Percentiles rank a stretch among this genome's conserved stretches.
Conservation (phyloP, 1,140 invertebrate species). For the Sesamia nonagrioides region DNA sequence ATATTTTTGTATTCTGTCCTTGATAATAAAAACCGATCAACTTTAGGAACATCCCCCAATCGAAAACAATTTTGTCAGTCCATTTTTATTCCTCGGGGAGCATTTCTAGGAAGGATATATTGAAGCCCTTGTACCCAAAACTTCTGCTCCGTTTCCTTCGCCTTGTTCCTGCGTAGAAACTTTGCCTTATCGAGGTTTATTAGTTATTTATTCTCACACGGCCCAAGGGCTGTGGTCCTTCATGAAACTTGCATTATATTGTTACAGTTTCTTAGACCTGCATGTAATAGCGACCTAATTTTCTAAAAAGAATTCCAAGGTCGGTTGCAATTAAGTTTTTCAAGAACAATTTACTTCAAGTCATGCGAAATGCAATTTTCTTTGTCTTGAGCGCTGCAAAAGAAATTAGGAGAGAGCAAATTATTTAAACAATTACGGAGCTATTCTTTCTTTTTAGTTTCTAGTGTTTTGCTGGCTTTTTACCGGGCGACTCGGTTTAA, state of each 20-base stretch:
- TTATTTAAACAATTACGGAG: slow-evolving; percentile 35
- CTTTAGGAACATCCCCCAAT: neutral
- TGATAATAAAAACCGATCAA: neutral
- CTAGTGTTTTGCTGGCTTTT: neutral
- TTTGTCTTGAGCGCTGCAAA: slow-evolving; percentile 27
- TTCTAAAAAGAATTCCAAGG: slow-evolving; percentile 9
- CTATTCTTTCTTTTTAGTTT: slow-evolving; percentile 3
- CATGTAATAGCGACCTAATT: slow-evolving; percentile 27
- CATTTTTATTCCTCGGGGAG: slow-evolving; percentile 1
- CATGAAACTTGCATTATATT: slow-evolving; percentile 58
- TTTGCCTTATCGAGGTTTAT: slow-evolving; percentile 60
- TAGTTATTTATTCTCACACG: slow-evolving; percentile 61
- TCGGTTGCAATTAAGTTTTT: slow-evolving; percentile 26
- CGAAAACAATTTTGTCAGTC: slow-evolving; percentile 8
- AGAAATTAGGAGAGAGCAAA: slow-evolving; percentile 34
- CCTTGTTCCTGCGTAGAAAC: slow-evolving; percentile 16
- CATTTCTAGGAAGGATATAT: neutral
- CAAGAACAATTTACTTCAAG: slow-evolving; percentile 20
- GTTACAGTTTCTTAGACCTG: slow-evolving; percentile 27
- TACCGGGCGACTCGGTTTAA: neutral
- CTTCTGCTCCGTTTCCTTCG: slow-evolving; percentile 17
- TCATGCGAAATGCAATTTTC: slow-evolving; percentile 43
- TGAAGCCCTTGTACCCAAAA: neutral
- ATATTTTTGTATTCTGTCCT: neutral
- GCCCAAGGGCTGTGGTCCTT: slow-evolving; percentile 52